These are phyloP conservation scores for Danio kyathit DNA, from an alignment of 2,797 vertebrate species.

Conservation along the genomic window DNA sequence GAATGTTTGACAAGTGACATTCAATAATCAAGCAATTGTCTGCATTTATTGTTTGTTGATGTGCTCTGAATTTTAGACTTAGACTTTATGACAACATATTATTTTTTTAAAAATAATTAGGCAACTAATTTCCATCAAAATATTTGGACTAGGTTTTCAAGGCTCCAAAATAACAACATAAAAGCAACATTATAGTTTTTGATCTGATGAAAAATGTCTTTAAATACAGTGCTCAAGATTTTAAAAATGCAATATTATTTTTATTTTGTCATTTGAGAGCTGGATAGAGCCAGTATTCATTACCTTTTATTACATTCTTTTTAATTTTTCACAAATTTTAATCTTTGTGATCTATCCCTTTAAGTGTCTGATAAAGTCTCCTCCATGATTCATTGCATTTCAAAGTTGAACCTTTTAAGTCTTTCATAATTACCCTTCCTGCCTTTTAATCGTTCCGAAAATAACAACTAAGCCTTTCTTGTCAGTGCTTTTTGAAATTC, in stretches of 20 bases:
- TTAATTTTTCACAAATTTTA: background rate
- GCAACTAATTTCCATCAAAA: background rate
- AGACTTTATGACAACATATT: no score
- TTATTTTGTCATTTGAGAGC: background rate
- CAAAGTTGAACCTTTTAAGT: conserved; percentile 12
- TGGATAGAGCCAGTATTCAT: background rate
- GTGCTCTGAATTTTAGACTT: no score
- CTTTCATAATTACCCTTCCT: conserved; percentile 19
- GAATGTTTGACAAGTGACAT: no score
- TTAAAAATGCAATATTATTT: background rate
- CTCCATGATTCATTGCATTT: conserved; percentile 13
- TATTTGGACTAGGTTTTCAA: background rate
- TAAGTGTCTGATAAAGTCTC: background rate
- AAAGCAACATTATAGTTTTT: background rate
- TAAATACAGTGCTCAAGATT: background rate
- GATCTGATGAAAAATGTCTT: background rate
- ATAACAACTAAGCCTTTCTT: conserved; percentile 28
- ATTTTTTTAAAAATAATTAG: no score
- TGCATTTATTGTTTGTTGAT: no score
- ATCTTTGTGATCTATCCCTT: background rate
- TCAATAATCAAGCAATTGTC: no score
- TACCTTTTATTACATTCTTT: no score
- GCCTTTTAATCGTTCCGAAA: conserved; percentile 32
- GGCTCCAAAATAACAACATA: background rate
- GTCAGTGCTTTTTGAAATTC: conserved; percentile 49